Conservation (phyloP, 2,113 vertebrate genomes). For the Megalops atlanticus region DNA sequence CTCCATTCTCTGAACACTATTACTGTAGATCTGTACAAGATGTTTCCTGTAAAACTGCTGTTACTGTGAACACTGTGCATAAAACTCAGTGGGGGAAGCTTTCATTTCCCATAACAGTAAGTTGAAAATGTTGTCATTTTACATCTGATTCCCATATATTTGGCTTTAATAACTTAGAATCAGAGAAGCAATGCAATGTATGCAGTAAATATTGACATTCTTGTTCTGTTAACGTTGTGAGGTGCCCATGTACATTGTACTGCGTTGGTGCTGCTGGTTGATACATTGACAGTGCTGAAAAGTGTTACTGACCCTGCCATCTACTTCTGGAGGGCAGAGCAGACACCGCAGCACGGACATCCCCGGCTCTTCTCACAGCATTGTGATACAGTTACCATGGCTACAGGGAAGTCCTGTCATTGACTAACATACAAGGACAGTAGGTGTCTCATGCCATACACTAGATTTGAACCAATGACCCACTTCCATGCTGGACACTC, state of each 20-base stretch:
- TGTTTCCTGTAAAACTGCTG: not conserved
- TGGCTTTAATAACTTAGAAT: not conserved
- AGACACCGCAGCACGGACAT: not conserved
- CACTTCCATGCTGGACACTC: not conserved
- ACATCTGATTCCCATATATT: not conserved
- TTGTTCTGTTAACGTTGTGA: not conserved
- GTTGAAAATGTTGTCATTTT: not conserved
- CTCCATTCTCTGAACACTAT: not conserved
- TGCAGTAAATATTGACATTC: not conserved
- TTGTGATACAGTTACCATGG: slow-evolving; percentile 3
- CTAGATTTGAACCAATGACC: not conserved
- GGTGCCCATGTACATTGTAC: not conserved
- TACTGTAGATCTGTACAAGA: not conserved
- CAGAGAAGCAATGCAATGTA: not conserved
- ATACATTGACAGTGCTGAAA: not conserved
- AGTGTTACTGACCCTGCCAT: not conserved
- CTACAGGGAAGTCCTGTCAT: not conserved
- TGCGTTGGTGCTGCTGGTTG: not conserved
- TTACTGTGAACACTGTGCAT: not conserved
- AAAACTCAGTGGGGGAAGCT: not conserved
- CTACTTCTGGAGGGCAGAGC: not conserved
- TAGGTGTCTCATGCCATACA: not conserved
- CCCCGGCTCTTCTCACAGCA: not conserved
- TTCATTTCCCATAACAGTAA: not conserved
- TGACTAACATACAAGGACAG: not conserved